A percentile compares a stretch with the other conserved stretches of the same genome.
phyloP scores from a whole-genome alignment of 2,113 vertebrate species.

The Varanus komodoensis region DNA sequence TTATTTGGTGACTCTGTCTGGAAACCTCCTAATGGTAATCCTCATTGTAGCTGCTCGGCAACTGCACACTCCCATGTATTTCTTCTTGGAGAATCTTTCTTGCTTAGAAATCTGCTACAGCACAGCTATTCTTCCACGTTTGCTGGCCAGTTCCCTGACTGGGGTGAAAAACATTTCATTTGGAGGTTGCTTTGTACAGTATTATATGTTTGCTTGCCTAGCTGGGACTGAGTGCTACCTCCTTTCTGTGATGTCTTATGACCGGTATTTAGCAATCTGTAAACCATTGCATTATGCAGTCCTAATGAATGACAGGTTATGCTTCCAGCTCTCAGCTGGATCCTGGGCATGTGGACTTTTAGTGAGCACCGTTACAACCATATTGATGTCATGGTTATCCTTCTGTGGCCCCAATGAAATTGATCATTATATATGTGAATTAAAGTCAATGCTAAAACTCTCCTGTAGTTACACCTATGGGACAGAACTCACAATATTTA shows the following conservation, averaged over 20 bases:
- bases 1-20: not conserved
- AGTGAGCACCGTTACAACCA: not conserved
- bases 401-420: conserved; percentile 25
- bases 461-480: not conserved
- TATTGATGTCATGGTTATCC: not conserved
- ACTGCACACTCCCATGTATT: conserved; percentile 14
- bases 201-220: not conserved
- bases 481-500: not conserved
- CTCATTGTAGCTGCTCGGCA: not conserved
- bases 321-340: not conserved
- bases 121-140: not conserved
- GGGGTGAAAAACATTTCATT: not conserved
- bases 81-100: conserved; percentile 10
- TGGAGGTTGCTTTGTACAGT: not conserved
- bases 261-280: conserved; percentile 10
- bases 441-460: not conserved
- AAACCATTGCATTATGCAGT: conserved; percentile 15
- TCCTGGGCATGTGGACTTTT: conserved; percentile 11
- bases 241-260: conserved; percentile 20
- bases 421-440: conserved; percentile 14
- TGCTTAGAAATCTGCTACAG: conserved; percentile 1
- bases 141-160: not conserved
- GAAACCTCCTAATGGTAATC: not conserved
- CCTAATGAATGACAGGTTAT: not conserved
- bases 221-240: conserved; percentile 15